Conservation (phyloP, 2,888 invertebrate species). For the Balanococcus diminutus region DNA sequence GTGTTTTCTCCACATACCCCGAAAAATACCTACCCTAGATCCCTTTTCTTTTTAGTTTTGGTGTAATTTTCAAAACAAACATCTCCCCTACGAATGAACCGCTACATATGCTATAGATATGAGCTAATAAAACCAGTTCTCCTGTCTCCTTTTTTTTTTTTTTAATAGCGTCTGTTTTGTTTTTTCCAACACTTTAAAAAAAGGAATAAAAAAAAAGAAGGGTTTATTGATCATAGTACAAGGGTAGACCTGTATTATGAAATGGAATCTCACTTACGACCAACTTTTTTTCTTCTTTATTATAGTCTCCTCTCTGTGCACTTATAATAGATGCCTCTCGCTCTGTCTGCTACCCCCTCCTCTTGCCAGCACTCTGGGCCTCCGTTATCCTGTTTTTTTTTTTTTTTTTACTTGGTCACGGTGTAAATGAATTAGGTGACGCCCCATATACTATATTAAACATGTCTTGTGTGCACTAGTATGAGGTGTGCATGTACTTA, state of each 20-base stretch:
- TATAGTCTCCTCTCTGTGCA: too few species aligned
- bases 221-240: neutral
- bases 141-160: neutral
- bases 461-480: neutral
- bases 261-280: neutral
- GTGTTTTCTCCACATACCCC: too few species aligned
- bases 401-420: neutral
- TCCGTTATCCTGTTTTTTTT: too few species aligned
- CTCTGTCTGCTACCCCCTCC: too few species aligned
- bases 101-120: neutral
- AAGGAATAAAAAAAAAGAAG: neutral
- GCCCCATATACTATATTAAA: neutral
- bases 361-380: too few species aligned
- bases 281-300: neutral
- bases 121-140: neutral
- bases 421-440: constrained; percentile 13
- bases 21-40: neutral
- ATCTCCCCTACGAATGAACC: neutral
- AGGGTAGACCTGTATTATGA: neutral
- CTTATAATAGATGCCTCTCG: neutral
- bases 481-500: neutral
- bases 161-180: neutral
- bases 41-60: neutral
- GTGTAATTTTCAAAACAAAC: neutral
- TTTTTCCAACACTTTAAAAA: neutral